Evolutionary conservation across 2,113 vertebrate genomes (phyloP), one percentile per base, ranked within the genome.

Genomic region (Burhinus bistriatus): DNA sequence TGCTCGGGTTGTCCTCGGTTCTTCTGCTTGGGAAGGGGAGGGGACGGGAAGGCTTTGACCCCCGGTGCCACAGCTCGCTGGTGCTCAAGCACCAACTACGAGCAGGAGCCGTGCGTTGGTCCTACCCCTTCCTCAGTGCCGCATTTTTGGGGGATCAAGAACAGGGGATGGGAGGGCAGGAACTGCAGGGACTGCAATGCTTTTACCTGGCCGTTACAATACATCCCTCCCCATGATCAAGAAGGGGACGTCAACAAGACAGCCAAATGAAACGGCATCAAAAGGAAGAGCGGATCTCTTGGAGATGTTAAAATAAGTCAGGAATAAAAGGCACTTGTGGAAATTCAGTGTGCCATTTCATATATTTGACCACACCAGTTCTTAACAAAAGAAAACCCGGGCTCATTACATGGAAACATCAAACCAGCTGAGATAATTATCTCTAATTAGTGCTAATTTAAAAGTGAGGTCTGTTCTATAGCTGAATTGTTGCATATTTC

Each of bases 391-490:
- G 93, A 93, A 91, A 95, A 87, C 70, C 49, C 57, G 0, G 61
- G 79, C 91, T 97, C 94, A 97, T 97, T 97, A 95, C 94, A 96
- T 38, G 83, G 95, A 95, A 96, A 97, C 94, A 96, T 97, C 96
- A 96, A 97, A 91, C 93, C 94, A 95, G 91, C 94, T 86, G 92
- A 96, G 97, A 97, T 97, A 96, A 96, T 97, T 97, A 97, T 97
- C 95, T 96, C 96, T 96, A 97, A 97, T 97, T 97, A 97, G 96
- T 96, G 89, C 96, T 97, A 96, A 97, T 97, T 97, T 97, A 94
- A 96, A 96, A 90, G 89, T 77, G 80, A 93, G 66, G 89, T 64
- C 94, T 96, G 81, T 92, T 97, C 95, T 96, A 64, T 81, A 94
- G 94, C 93, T 89, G 97, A 87, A 93, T 96, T 90, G 93, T 94